Evolutionary conservation across 2,113 vertebrate species (phyloP), one percentile per base, ranked within the genome.

Genomic region (Pipa parva): DNA sequence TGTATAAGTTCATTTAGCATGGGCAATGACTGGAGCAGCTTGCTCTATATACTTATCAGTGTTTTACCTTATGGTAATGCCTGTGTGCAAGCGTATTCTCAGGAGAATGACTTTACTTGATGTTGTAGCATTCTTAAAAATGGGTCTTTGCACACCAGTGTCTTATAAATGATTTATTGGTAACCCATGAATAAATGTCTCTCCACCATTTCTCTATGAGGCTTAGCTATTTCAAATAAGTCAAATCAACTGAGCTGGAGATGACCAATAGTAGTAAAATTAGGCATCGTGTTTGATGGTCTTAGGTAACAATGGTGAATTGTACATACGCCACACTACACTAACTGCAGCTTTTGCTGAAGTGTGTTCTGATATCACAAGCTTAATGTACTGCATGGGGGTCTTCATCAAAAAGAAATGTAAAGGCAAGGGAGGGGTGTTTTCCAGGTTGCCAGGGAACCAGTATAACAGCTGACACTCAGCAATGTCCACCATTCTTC

Each of bases 401-500:
- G 39, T 39, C 50, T 64, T 64, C 37, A 22, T 45, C 20, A 33
- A 25, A 27, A 21, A 62, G 45, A 49, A 42, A 31, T 31, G n/a
- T 33, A 46, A 18, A 50, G 13, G n/a, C 42, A 27, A 22, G 37
- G 62, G 50, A 26, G 20, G 50, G 42, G 62, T n/a, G 54, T 54
- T 39, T 63, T 51, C 31, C 21, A 54, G 27, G 52, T 65, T 65
- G 37, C 37, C 52, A 48, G 26, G 63, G 33, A 67, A 58, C 50
- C 26, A 36, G 21, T 12, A n/a, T n/a, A 66, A 49, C 63, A 58
- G 39, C 42, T 58, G 39, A 49, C 56, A 24, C 18, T 46, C 39
- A 56, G 54, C 15, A 22, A 46, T 7, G 7, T 29, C 28, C 28
- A 24, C 49, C 29, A 58, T 58, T 31, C 54, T 33, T 58, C 63